Evolutionary conservation across 2,888 invertebrate species (phyloP).

Genomic region (Chaetogeoica ovagalla): DNA sequence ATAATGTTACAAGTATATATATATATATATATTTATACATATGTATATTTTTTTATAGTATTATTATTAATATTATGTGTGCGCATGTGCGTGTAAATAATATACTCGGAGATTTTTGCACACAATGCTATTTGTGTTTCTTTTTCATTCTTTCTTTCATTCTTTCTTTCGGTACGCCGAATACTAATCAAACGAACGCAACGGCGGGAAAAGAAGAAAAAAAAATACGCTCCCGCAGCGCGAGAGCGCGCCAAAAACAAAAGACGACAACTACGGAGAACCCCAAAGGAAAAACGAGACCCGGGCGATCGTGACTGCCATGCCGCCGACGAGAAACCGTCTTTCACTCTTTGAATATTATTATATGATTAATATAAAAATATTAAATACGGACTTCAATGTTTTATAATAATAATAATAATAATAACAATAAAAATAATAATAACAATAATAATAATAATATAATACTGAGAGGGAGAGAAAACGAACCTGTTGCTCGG

Average conservation of each 20-base stretch:
- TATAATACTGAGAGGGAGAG: too few relatives aligned
- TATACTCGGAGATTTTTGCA: constrained; percentile 42
- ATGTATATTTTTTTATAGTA: not conserved
- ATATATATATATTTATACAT: not conserved
- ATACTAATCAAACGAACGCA: constrained; percentile 22
- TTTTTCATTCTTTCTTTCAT: not conserved
- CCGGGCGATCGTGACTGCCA: not conserved
- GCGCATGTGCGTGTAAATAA: not conserved
- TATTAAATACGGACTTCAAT: too few relatives aligned
- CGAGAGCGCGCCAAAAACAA: constrained; percentile 22
- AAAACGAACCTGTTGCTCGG: too few relatives aligned
- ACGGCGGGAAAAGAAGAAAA: not conserved
- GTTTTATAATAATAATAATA: too few relatives aligned
- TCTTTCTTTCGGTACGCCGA: not conserved
- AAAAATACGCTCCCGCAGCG: constrained; percentile 4
- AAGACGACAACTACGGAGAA: not conserved
- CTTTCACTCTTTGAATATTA: not conserved
- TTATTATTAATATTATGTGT: not conserved
- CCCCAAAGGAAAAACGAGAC: not conserved
- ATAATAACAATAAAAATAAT: too few relatives aligned
- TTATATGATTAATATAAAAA: too few relatives aligned
- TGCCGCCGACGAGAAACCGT: constrained; percentile 5
- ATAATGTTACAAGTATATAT: not conserved
- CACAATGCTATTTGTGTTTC: constrained; percentile 44
- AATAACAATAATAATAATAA: too few relatives aligned